Evolutionary conservation across 2,113 vertebrate species (phyloP).

Genomic region (Ploceus nigricollis): DNA sequence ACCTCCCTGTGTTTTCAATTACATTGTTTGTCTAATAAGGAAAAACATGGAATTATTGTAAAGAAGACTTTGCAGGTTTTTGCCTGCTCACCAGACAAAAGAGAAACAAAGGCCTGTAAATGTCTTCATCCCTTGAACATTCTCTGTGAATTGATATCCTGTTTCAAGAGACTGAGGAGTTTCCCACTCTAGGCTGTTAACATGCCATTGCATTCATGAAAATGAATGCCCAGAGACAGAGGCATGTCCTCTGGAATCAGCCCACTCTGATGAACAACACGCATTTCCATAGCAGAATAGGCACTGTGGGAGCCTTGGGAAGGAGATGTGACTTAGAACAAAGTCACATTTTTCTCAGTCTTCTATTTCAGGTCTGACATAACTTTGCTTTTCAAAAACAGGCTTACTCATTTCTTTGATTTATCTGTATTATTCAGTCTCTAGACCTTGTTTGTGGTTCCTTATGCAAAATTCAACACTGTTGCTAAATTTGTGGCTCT

Average conservation of each 20-base stretch:
- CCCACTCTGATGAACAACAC: neutral
- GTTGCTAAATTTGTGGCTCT: conserved; percentile 2
- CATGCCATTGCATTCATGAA: neutral
- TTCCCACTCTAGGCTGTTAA: neutral
- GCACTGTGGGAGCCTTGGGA: neutral
- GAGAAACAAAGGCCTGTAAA: neutral
- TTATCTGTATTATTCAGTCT: neutral
- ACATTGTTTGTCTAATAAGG: neutral
- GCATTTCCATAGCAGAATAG: neutral
- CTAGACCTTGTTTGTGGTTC: neutral
- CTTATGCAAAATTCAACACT: conserved; percentile 34
- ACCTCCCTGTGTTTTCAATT: neutral
- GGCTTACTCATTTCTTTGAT: neutral
- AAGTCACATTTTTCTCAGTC: neutral
- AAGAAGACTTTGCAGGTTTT: neutral
- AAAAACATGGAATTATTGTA: neutral
- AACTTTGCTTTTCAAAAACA: neutral
- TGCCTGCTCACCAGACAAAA: neutral
- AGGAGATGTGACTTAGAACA: neutral
- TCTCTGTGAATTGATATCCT: neutral
- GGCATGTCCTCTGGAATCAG: neutral
- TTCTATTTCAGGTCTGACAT: neutral
- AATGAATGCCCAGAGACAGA: neutral
- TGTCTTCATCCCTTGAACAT: neutral
- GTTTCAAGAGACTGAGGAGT: neutral